Percentiles rank a stretch among this genome's conserved stretches.
Evolutionary conservation across 2,113 vertebrate species (phyloP).

Genomic region (Pachycephala philippinensis): DNA sequence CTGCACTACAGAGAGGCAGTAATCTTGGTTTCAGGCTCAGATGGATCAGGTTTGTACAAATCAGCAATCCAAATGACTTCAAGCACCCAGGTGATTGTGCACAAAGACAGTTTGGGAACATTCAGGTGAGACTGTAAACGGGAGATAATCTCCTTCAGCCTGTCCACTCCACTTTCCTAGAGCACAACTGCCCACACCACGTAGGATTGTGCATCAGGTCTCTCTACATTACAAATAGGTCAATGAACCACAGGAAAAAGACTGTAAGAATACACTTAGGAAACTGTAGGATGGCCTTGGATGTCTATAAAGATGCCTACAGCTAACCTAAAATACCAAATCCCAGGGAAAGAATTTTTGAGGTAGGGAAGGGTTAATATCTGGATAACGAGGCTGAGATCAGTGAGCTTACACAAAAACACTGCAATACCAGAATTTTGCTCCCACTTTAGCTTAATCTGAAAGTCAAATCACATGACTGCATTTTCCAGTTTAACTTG

Average conservation of each 20-base stretch:
- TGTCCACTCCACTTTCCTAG: neutral
- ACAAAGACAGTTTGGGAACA: neutral
- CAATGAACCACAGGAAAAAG: neutral
- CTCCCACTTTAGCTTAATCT: neutral
- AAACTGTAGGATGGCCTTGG: neutral
- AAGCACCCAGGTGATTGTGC: neutral
- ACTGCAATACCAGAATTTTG: neutral
- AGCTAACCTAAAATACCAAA: neutral
- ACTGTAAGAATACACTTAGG: neutral
- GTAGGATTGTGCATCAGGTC: neutral
- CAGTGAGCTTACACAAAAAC: neutral
- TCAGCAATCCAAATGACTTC: neutral
- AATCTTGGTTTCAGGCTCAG: neutral
- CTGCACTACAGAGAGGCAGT: neutral
- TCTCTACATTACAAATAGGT: neutral
- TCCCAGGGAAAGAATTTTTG: neutral
- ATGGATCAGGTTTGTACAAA: neutral
- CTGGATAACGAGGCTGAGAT: neutral
- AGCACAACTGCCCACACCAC: neutral
- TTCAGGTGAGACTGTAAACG: neutral
- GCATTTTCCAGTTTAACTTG: conserved; percentile 21
- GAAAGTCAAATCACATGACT: conserved; percentile 26
- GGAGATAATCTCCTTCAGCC: neutral
- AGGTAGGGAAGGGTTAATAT: neutral
- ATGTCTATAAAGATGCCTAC: neutral